Evolutionary conservation across 2,888 invertebrate species (phyloP), one percentile per base, ranked within the genome.

Genomic region (Sphaeridia pumilis): DNA sequence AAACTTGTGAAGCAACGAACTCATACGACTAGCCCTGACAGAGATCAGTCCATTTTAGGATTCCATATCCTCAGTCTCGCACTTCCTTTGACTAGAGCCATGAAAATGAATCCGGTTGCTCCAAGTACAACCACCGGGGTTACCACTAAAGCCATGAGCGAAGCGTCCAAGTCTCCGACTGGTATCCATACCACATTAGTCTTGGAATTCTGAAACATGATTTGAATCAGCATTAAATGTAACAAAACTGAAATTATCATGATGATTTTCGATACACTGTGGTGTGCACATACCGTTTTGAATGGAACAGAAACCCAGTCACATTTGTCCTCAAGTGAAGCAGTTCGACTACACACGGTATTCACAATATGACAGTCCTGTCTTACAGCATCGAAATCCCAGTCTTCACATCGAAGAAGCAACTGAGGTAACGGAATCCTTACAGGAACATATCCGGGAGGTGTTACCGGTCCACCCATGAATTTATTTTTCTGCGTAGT

Each of bases 251-350:
- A n/a, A n/a, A n/a, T n/a, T n/a, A 24, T 12, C 43, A 4, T 3
- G 17, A 20, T 47, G 17, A 14, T 27, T 4, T 42, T 28, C 25
- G 10, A 43, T 22, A 3, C 26, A 24, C n/a, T n/a, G n/a, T 25
- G 22, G 31, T 21, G 3, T n/a, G 46, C 28, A 66, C 70, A 68
- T 67, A 74, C 74, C 38, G 72, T 69, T 66, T 71, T 69, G 63
- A 72, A 74, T 28, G 70, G 69, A 10, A 73, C 63, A 55, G 71
- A 71, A 47, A 68, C 69, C 74, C 74, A 75, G 14, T 64, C 60
- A 56, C 73, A 73, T 7, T 58, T 55, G 2, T 66, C 59, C 5
- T 60, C 43, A 10, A 63, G 65, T 5, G 58, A 62, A 22, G 64
- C 56, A 58, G 67, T 45, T 24, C 58, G 52, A 27, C 34, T 65